Evolutionary conservation across 1,140 invertebrate genomes (phyloP).

Genomic region (Palaemon carinicauda): DNA sequence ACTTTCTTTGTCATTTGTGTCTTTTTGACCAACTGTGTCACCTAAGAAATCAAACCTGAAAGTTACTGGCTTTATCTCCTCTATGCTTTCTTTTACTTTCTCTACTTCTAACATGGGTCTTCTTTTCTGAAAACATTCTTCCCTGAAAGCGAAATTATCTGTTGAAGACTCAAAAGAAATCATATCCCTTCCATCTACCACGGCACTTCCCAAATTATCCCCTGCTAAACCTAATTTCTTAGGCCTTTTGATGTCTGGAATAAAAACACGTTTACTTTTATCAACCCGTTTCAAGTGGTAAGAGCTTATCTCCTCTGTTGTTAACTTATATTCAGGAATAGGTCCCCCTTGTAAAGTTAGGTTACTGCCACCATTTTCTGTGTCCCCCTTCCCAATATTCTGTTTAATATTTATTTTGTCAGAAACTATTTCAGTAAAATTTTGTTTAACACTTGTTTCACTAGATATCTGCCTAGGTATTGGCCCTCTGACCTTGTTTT

Average conservation of each 20-base stretch:
- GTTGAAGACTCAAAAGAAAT: too few relatives aligned
- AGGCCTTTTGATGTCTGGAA: not conserved
- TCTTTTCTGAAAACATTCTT: not conserved
- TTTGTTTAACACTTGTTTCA: too few relatives aligned
- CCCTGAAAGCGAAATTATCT: not conserved
- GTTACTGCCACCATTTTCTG: too few relatives aligned
- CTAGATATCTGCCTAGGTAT: not conserved
- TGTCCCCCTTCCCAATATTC: too few relatives aligned
- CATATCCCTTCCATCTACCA: too few relatives aligned
- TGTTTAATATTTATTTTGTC: too few relatives aligned
- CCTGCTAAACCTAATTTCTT: not conserved
- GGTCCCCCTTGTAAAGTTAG: not conserved
- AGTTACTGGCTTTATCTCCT: not conserved
- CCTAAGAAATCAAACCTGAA: too few relatives aligned
- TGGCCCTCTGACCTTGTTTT: not conserved
- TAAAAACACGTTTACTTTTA: conserved; percentile 10
- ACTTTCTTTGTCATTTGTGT: too few relatives aligned
- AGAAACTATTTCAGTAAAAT: too few relatives aligned
- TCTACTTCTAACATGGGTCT: not conserved
- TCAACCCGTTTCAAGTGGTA: conserved; percentile 22
- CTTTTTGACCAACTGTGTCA: too few relatives aligned
- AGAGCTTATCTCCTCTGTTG: conserved; percentile 1
- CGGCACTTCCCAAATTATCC: conserved; percentile 1
- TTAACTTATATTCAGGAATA: not conserved
- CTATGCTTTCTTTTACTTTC: not conserved